Conservation (phyloP, 2,888 invertebrate genomes). For the Pseudococcus jackbeardsleyi region DNA sequence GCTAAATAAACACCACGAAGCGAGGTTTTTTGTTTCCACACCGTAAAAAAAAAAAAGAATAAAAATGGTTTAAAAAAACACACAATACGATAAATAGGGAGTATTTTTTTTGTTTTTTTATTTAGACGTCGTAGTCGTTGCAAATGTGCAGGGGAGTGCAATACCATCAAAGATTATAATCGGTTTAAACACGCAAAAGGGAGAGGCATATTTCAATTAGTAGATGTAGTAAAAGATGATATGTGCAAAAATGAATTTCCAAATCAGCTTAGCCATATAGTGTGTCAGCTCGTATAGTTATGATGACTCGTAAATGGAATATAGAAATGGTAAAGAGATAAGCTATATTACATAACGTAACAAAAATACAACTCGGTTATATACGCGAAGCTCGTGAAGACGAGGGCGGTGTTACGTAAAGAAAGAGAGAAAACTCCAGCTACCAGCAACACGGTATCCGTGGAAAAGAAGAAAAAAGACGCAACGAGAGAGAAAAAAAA, state of each 20-base stretch:
- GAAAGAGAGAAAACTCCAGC: neutral
- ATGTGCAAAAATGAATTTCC: conserved; percentile 37
- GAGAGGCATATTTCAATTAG: conserved; percentile 43
- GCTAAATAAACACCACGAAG: neutral
- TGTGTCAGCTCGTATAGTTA: neutral
- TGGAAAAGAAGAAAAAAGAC: neutral
- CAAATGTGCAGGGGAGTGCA: neutral
- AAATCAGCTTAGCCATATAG: conserved; percentile 5
- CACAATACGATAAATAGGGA: neutral
- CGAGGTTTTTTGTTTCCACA: neutral
- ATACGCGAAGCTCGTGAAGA: neutral
- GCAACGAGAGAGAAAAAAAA: conserved; percentile 20
- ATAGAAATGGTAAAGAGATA: conserved; percentile 51
- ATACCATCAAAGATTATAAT: conserved; percentile 30
- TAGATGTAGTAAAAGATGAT: conserved; percentile 43
- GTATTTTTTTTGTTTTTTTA: neutral
- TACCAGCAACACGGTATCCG: neutral
- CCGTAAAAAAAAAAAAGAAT: neutral
- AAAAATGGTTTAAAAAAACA: neutral
- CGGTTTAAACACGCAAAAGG: neutral
- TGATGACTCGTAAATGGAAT: conserved; percentile 54
- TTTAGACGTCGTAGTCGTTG: neutral
- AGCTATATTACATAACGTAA: conserved; percentile 49
- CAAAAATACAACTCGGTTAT: conserved; percentile 23
- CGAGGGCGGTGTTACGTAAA: neutral